Conservation (phyloP, 2,797 vertebrate species). For the Sphaeramia orbicularis region DNA sequence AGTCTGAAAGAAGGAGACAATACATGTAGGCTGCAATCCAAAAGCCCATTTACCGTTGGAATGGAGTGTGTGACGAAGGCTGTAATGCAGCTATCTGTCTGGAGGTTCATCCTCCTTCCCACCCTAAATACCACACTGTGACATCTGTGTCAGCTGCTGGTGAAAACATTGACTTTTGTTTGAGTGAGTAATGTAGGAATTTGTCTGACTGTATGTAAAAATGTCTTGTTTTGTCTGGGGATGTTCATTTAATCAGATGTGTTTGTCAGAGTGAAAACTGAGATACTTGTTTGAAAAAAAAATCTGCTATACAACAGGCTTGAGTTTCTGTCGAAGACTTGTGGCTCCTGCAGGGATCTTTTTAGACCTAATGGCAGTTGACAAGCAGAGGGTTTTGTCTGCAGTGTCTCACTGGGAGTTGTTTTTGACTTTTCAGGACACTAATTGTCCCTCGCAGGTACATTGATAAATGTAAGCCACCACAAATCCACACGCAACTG, state of each 20-base stretch:
- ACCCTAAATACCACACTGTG: constrained; percentile 68
- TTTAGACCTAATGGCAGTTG: constrained; percentile 12
- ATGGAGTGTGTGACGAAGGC: constrained; percentile 74
- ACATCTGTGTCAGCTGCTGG: constrained; percentile 61
- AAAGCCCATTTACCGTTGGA: constrained; percentile 76
- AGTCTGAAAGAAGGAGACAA: constrained; percentile 77
- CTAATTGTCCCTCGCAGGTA: constrained; percentile 54
- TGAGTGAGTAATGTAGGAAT: constrained; percentile 61
- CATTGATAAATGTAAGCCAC: constrained; percentile 52
- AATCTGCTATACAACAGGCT: constrained; percentile 1
- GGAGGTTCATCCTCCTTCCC: constrained; percentile 58
- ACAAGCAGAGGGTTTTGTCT: constrained; percentile 54
- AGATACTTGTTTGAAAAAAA: constrained; percentile 21
- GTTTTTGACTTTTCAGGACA: constrained; percentile 39
- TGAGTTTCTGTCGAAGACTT: constrained; percentile 16
- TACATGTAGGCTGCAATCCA: constrained; percentile 79
- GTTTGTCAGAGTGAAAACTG: constrained; percentile 48
- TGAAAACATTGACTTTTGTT: constrained; percentile 60
- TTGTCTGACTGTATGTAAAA: constrained; percentile 61
- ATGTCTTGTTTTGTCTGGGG: constrained; percentile 41
- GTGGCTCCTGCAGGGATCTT: constrained; percentile 36
- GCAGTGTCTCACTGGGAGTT: constrained; percentile 21
- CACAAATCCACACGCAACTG: constrained; percentile 51
- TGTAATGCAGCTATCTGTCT: constrained; percentile 73
- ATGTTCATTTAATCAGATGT: constrained; percentile 40